These are phyloP conservation scores for Drosophila gaucha DNA, from an alignment of 2,888 invertebrate species.

Conservation along the genomic window DNA sequence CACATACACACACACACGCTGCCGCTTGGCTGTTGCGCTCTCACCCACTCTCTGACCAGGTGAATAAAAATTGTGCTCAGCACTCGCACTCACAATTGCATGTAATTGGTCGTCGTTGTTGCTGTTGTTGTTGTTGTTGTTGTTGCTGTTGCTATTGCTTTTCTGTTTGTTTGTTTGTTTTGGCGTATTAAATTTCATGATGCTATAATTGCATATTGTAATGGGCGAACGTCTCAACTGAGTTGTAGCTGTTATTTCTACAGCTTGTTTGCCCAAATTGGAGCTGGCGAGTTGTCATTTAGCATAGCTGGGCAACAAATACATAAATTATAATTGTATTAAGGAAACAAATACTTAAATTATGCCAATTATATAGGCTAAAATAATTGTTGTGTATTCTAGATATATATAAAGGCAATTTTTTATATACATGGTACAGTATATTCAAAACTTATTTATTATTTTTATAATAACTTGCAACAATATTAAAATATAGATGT, in stretches of 20 bases:
- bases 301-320: slow-evolving; percentile 22
- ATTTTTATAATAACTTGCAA: too few species aligned
- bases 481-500: not conserved
- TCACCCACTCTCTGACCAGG: slow-evolving; percentile 51
- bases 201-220: slow-evolving; percentile 73
- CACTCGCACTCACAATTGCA: slow-evolving; percentile 61
- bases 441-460: too few species aligned
- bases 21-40: slow-evolving; percentile 32
- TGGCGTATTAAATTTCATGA: slow-evolving; percentile 74
- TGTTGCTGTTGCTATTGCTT: not conserved
- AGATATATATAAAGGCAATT: not conserved
- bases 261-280: slow-evolving; percentile 44
- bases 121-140: slow-evolving; percentile 16
- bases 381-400: not conserved
- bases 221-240: slow-evolving; percentile 44
- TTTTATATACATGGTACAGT: not conserved
- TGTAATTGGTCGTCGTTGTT: slow-evolving; percentile 61
- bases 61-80: slow-evolving; percentile 34
- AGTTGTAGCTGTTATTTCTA: slow-evolving; percentile 14
- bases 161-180: slow-evolving; percentile 56
- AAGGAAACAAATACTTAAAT: slow-evolving; percentile 21
- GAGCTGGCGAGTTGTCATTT: slow-evolving; percentile 34
- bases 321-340: slow-evolving; percentile 23
- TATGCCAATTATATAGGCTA: not conserved
- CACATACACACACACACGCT: slow-evolving; percentile 20